Base-by-base conservation (phyloP, 2,113 vertebrate genomes). In the Poecile atricapillus region DNA sequence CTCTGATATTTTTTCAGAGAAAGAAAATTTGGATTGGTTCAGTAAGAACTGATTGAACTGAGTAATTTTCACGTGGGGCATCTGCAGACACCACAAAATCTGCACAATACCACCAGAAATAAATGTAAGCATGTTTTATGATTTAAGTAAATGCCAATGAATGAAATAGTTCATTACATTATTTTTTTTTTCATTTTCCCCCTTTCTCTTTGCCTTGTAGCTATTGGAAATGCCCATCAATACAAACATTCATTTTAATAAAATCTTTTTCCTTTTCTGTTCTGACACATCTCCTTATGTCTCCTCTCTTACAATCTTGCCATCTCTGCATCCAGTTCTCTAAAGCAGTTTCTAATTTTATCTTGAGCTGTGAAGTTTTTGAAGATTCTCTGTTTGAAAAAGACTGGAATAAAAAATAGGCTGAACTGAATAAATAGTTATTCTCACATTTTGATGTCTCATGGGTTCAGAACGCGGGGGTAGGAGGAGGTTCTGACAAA, bases 291-390 rank as follows among this genome's bases (percentile, higher is more conserved):
- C 76, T 81, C 76, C 71, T 95, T 58, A 68, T 79, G 83, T 69
- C 73, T 96, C 46, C 59, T 90, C 85, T 83, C 60, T 76, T 88
- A 60, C 68, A 90, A 81, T 94, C 88, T 78, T 25, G 1, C 65
- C 86, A 92, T 93, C 83, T 76, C 78, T 92, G 50, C 73, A 87
- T 65, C 0, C 3, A 86, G 62, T 7, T 76, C 83, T 84, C 93
- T 95, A 75, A 96, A 96, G 65, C 49, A 75, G 28, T 46, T 94
- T 96, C 94, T 96, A 97, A 96, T 96, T 97, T 95, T 96, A 69
- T 91, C 92, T 74, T 69, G 58, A 92, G 81, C 85, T 92, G 89
- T 82, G 94, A 95, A 95, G 37, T 89, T 96, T 95, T 89, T 92
- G 83, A 91, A 96, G 49, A 94, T 69, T 60, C 21, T 93, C 71